These are phyloP conservation scores for Trematomus bernacchii DNA, from an alignment of 2,797 vertebrate species.

Conservation along the genomic window DNA sequence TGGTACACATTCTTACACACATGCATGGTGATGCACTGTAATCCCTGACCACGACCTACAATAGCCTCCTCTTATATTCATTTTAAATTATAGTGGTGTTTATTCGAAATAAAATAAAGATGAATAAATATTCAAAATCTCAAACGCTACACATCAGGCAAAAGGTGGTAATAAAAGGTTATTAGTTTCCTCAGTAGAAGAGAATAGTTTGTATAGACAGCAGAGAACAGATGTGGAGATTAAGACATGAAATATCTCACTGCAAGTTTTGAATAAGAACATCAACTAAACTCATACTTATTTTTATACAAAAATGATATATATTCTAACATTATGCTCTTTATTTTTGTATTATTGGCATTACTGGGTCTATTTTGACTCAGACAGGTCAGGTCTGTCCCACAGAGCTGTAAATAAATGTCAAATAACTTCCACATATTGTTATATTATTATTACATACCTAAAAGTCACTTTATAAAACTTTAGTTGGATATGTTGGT, in stretches of 20 bases:
- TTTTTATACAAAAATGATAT: too few relatives aligned
- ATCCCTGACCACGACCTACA: background rate
- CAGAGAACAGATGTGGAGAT: background rate
- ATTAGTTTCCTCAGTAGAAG: background rate
- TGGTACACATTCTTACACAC: background rate
- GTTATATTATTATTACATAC: too few relatives aligned
- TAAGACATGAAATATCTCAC: background rate
- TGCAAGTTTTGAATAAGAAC: background rate
- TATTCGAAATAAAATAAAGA: background rate
- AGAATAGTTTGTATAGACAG: background rate
- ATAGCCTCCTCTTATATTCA: background rate
- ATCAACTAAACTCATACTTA: background rate
- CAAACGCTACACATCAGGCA: background rate
- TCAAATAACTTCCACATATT: too few relatives aligned
- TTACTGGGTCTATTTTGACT: background rate
- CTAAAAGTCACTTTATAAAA: too few relatives aligned
- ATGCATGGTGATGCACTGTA: background rate
- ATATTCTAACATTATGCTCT: background rate
- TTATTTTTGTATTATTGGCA: background rate
- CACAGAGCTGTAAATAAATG: background rate
- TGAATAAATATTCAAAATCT: background rate
- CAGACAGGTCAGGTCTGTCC: constrained; percentile 14
- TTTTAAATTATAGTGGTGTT: background rate
- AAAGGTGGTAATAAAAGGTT: background rate
- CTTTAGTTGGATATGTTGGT: too few relatives aligned